Percentiles rank a stretch among this genome's conserved stretches.
These are phyloP conservation scores for Anableps anableps DNA, from an alignment of 2,797 vertebrate genomes.

Conservation along the genomic window DNA sequence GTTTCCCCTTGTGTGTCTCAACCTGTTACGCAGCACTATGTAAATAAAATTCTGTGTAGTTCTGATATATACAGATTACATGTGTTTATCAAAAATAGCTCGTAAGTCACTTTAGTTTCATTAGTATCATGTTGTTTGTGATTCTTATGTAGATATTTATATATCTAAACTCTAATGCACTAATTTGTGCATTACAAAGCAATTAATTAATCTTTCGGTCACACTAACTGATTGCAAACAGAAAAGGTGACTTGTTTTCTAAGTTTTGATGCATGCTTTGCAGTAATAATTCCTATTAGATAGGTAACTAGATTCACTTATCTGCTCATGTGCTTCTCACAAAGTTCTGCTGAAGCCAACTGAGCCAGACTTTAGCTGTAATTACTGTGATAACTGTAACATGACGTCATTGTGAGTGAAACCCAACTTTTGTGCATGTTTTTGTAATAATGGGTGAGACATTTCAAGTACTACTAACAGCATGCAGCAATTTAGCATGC, in stretches of 20 bases:
- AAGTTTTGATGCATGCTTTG: neutral
- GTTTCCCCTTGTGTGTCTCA: no score
- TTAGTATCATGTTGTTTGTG: no score
- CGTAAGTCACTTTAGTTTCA: no score
- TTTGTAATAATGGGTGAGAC: constrained; percentile 10
- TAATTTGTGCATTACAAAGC: neutral
- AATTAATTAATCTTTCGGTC: neutral
- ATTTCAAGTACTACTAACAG: neutral
- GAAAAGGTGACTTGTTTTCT: neutral
- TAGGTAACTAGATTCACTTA: constrained; percentile 26
- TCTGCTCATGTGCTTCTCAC: constrained; percentile 9
- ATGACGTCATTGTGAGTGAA: constrained; percentile 8
- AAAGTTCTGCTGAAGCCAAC: constrained; percentile 3
- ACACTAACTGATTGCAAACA: neutral
- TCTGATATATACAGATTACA: no score
- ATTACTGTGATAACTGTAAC: constrained; percentile 13
- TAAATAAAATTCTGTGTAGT: no score
- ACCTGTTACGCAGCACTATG: no score
- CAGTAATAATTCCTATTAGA: constrained; percentile 14
- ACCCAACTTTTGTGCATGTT: neutral
- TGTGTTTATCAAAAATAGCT: no score
- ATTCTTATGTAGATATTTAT: no score
- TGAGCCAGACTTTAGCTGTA: constrained; percentile 12
- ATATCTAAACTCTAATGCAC: no score
- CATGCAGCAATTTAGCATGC: constrained; percentile 2